Percentiles rank a stretch among this genome's conserved stretches.
Evolutionary conservation across 2,113 vertebrate species (phyloP).

Genomic region (Gymnogyps californianus): DNA sequence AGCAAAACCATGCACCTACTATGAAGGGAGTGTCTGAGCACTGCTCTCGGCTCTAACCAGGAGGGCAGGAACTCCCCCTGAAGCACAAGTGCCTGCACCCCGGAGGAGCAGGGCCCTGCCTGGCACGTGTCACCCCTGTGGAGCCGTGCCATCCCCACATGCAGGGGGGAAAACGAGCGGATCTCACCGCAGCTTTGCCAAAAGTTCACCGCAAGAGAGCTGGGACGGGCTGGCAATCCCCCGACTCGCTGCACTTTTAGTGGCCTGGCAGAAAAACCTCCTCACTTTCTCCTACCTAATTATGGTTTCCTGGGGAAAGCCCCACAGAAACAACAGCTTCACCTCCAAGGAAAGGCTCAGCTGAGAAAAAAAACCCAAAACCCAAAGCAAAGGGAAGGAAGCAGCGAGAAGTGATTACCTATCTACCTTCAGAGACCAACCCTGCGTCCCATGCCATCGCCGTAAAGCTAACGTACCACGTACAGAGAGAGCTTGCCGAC

Average conservation of each 20-base stretch:
- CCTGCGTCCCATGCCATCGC: accelerated
- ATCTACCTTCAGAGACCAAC: neutral
- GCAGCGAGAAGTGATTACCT: neutral
- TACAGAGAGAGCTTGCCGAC: accelerated
- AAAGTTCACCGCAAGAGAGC: neutral
- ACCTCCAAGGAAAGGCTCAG: neutral
- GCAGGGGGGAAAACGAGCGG: neutral
- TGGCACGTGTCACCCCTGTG: accelerated
- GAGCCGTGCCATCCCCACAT: neutral
- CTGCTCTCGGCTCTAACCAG: neutral
- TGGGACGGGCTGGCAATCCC: accelerated
- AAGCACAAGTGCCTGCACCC: accelerated
- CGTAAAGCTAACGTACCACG: neutral
- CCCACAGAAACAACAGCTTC: neutral
- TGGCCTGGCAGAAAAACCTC: neutral
- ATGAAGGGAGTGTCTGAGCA: neutral
- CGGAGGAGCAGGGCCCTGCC: neutral
- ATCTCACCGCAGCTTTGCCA: accelerated
- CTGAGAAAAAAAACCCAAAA: neutral
- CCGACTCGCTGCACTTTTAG: neutral
- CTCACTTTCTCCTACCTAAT: neutral
- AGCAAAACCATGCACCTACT: neutral
- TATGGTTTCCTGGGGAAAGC: neutral
- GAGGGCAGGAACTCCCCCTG: neutral
- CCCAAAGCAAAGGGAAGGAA: neutral